Conservation (phyloP, 2,888 invertebrate species). For the Ectobius pallidus region DNA sequence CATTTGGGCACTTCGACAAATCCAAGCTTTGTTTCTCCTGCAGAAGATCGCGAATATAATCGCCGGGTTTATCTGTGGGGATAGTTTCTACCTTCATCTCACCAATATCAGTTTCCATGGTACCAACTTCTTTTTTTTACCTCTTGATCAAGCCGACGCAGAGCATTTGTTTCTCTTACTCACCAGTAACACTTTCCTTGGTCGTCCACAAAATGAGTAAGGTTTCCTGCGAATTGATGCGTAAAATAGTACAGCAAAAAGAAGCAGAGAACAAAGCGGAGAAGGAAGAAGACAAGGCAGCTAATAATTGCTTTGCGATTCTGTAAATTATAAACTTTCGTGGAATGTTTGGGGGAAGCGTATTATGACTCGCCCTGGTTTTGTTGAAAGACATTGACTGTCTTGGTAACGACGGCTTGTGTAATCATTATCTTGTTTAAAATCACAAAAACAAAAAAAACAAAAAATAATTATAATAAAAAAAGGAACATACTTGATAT, state of each 20-base stretch:
- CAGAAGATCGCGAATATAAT: too few species aligned
- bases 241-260: conserved; percentile 57
- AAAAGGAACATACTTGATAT: neutral
- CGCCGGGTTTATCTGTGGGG: too few species aligned
- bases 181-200: too few species aligned
- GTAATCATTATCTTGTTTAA: neutral
- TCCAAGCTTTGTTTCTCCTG: too few species aligned
- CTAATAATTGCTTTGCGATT: conserved; percentile 31
- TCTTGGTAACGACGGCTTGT: neutral
- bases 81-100: too few species aligned
- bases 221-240: conserved; percentile 59
- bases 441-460: too few species aligned
- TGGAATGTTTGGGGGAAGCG: neutral
- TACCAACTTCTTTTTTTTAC: too few species aligned
- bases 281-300: conserved; percentile 32
- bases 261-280: conserved; percentile 35
- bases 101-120: too few species aligned
- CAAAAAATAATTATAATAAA: neutral
- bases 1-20: too few species aligned
- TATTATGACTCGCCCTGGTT: neutral
- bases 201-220: too few species aligned
- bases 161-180: too few species aligned
- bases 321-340: conserved; percentile 17
- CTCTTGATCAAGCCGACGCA: too few species aligned
- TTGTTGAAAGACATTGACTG: neutral